phyloP scores from a whole-genome alignment of 1,140 invertebrate species.

The Planococcus citri region DNA sequence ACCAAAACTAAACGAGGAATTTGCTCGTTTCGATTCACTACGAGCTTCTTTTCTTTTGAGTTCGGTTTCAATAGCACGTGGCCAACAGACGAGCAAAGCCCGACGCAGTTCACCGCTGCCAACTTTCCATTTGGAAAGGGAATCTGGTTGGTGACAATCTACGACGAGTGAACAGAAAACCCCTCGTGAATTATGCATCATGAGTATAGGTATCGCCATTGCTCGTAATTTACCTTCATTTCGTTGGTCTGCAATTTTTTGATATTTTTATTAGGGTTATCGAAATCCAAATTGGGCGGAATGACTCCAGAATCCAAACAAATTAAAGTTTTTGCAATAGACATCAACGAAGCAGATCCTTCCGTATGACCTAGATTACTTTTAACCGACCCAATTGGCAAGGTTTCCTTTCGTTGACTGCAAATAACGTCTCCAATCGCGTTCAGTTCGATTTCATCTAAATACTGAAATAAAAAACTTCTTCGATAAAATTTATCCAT shows the following conservation, averaged over 20 bases:
- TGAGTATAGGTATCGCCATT: too few species aligned
- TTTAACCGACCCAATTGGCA: conserved; percentile 59
- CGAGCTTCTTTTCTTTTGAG: conserved; percentile 25
- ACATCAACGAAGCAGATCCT: conserved; percentile 47
- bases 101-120: conserved; percentile 46
- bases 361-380: conserved; percentile 64
- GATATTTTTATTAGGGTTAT: conserved; percentile 22
- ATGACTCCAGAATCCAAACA: conserved; percentile 46
- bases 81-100: conserved; percentile 48
- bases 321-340: conserved; percentile 42
- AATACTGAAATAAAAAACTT: conserved; percentile 21
- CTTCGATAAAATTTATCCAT: too few species aligned
- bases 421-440: conserved; percentile 27
- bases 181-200: too few species aligned
- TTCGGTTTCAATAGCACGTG: conserved; percentile 40
- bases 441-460: conserved; percentile 27
- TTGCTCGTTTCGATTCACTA: conserved; percentile 19
- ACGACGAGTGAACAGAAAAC: not conserved
- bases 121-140: conserved; percentile 31
- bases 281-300: conserved; percentile 48
- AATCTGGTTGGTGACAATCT: conserved; percentile 25
- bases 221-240: conserved; percentile 24
- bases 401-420: conserved; percentile 36
- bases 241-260: conserved; percentile 17
- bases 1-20: conserved; percentile 28